A percentile compares a stretch with the other conserved stretches of the same genome.
These are phyloP conservation scores for Tetropium fuscum DNA, from an alignment of 2,888 invertebrate genomes.

Conservation along the genomic window DNA sequence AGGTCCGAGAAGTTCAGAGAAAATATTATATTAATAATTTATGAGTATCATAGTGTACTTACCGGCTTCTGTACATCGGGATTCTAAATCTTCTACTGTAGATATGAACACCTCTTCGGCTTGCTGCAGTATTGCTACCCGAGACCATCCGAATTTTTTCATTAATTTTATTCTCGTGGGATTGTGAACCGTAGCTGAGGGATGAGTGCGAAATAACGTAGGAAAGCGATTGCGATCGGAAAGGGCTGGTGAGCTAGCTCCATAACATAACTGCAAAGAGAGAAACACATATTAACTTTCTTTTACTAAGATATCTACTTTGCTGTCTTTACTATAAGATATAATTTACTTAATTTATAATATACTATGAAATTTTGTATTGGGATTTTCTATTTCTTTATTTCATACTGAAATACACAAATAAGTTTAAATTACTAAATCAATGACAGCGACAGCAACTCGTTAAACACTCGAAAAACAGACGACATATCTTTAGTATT, in stretches of 20 bases:
- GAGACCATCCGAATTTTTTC: slow-evolving; percentile 97
- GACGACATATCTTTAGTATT: too few species aligned
- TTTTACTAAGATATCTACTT: not conserved
- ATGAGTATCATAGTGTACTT: slow-evolving; percentile 9
- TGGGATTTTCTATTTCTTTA: not conserved
- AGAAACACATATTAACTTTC: slow-evolving; percentile 27
- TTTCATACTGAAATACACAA: too few species aligned
- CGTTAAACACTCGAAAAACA: too few species aligned
- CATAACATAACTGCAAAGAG: slow-evolving; percentile 90
- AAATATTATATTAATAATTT: too few species aligned
- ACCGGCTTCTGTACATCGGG: slow-evolving; percentile 89
- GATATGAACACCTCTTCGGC: slow-evolving; percentile 92
- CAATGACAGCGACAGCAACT: too few species aligned
- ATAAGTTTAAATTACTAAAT: too few species aligned
- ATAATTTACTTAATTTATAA: too few species aligned
- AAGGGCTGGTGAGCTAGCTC: slow-evolving; percentile 97
- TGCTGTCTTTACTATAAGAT: not conserved
- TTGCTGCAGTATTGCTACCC: slow-evolving; percentile 97
- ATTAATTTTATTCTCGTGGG: slow-evolving; percentile 96
- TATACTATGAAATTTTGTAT: too few species aligned
- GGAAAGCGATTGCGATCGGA: slow-evolving; percentile 98
- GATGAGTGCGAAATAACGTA: slow-evolving; percentile 98
- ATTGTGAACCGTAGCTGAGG: slow-evolving; percentile 99
- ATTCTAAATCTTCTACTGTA: slow-evolving; percentile 98
- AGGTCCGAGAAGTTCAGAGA: too few species aligned